These are phyloP conservation scores for Scrobipalpa atriplicella DNA, from an alignment of 2,888 invertebrate species.

Conservation along the genomic window DNA sequence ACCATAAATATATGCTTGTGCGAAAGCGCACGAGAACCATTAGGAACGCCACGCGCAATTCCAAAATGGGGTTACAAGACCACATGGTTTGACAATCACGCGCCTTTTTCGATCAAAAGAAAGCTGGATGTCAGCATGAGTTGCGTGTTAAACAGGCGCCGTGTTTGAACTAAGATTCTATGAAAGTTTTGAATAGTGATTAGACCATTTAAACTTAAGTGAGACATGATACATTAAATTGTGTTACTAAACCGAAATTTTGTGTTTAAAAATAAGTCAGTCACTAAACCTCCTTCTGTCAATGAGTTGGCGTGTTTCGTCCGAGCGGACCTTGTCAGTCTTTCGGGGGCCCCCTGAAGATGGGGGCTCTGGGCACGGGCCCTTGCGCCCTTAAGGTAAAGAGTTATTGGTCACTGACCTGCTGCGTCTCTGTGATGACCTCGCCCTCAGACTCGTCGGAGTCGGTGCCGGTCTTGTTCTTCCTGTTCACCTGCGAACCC, in stretches of 20 bases:
- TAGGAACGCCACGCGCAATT: neutral
- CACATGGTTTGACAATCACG: neutral
- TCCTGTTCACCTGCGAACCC: constrained; percentile 73
- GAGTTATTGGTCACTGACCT: too few species aligned
- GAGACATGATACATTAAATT: too few species aligned
- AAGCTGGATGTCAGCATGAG: neutral
- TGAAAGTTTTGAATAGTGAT: too few species aligned
- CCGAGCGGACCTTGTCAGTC: too few species aligned
- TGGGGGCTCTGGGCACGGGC: too few species aligned
- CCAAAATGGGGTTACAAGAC: neutral
- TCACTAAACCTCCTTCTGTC: too few species aligned
- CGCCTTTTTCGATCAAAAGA: neutral
- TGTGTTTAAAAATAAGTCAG: too few species aligned
- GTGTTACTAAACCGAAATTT: too few species aligned
- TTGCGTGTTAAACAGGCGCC: neutral
- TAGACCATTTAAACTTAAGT: too few species aligned
- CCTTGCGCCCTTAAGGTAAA: too few species aligned
- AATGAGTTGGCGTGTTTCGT: too few species aligned
- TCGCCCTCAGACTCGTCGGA: constrained; percentile 80
- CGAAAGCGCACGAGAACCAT: neutral
- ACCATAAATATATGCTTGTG: neutral
- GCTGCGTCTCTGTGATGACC: constrained; percentile 77
- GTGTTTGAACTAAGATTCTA: neutral
- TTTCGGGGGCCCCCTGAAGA: too few species aligned
- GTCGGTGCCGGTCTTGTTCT: constrained; percentile 75